Conservation (phyloP, 1,140 invertebrate genomes). For the Nomia melanderi region DNA sequence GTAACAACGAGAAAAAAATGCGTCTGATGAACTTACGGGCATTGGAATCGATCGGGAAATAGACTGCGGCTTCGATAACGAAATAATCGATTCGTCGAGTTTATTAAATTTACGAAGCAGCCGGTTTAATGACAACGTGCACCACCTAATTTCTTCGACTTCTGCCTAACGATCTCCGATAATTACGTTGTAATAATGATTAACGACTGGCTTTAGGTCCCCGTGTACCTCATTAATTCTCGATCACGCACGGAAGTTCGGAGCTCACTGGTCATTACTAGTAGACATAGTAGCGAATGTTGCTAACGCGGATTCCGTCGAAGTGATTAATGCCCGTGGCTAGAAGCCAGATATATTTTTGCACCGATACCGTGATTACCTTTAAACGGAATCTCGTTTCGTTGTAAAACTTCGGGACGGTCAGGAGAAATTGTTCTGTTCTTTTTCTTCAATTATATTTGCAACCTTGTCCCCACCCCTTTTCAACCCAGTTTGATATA, state of each 20-base stretch:
- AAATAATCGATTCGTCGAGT: conserved; percentile 14
- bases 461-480: too few relatives aligned
- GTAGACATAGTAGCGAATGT: conserved; percentile 45
- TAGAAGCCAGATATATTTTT: conserved; percentile 51
- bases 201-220: conserved; percentile 57
- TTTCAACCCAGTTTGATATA: too few relatives aligned
- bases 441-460: not conserved
- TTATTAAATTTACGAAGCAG: conserved; percentile 19
- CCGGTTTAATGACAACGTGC: conserved; percentile 27
- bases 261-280: conserved; percentile 55
- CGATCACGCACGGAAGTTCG: conserved; percentile 55
- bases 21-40: not conserved
- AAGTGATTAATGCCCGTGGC: conserved; percentile 56
- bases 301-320: conserved; percentile 50
- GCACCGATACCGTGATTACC: not conserved
- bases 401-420: not conserved
- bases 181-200: conserved; percentile 67
- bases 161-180: conserved; percentile 40
- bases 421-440: not conserved
- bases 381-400: not conserved
- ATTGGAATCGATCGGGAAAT: not conserved
- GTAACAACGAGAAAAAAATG: too few relatives aligned
- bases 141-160: conserved; percentile 43
- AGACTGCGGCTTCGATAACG: not conserved
- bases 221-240: conserved; percentile 60